Base-by-base conservation (phyloP, 2,113 vertebrate species). In the Scatophagus argus region DNA sequence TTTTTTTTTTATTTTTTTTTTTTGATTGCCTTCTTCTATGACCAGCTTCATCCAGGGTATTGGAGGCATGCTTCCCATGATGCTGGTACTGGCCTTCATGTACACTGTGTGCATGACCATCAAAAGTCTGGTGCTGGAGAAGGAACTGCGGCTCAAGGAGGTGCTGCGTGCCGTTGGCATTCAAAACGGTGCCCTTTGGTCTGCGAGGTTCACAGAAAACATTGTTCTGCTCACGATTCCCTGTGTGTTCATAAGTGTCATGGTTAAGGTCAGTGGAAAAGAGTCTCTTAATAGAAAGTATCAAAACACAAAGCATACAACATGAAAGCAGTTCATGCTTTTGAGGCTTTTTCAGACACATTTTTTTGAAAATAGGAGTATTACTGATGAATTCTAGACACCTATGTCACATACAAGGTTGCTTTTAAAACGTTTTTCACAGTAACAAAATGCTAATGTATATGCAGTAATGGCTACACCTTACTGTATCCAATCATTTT, bases 191-290 rank as follows among this genome's bases (percentile, higher is more conserved):
- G 2, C 75, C 13, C 80, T 94, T 11, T 93, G 90, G 90, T 70
- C 89, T 1, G 38, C 75, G 1, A 70, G 29, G 85, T 83, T 94
- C 89, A 80, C 59, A 17, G 92, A 92, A 65, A 94, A 85, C 88
- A 46, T 92, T n/a, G 60, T 83, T 36, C 88, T 89, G 47, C 75
- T 94, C 65, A 38, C 27, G 5, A 71, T 93, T 39, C 93, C 93
- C 39, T 95, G 93, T 52, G 86, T 46, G 11, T 80, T 94, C 46
- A 87, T 96, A 60, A 92, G 83, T 73, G 12, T 94, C 66, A 81
- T 94, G 90, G 19, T 95, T 68, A 95, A 94, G 92, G 94, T 96
- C 91, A 94, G 92, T 93, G 47, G 8, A 83, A 76, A 66, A 13
- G 61, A 31, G 21, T 12, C 27, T 0, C 19, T 11, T 6, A 8